Evolutionary conservation across 2,113 vertebrate species (phyloP).

Genomic region (Paramormyrops kingsleyae): DNA sequence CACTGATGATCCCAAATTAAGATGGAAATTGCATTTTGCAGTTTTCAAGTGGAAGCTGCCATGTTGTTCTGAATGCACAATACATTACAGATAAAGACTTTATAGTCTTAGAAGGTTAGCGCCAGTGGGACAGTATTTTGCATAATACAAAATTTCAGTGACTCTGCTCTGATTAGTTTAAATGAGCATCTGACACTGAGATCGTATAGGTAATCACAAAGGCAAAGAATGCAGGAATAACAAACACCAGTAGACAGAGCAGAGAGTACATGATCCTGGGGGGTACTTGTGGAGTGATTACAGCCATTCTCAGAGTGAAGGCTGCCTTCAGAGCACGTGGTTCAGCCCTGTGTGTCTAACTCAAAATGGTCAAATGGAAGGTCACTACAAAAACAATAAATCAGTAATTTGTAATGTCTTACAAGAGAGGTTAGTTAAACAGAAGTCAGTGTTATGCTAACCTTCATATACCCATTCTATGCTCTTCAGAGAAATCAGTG

Average conservation of each 20-base stretch:
- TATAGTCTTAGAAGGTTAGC: not conserved
- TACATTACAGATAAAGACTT: not conserved
- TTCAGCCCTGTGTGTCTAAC: not conserved
- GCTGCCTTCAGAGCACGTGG: not conserved
- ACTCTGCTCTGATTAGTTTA: not conserved
- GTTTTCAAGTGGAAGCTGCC: not conserved
- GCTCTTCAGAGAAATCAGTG: not conserved
- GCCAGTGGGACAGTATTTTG: not conserved
- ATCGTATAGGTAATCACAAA: not conserved
- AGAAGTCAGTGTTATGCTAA: not conserved
- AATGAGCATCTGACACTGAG: not conserved
- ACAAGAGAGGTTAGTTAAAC: not conserved
- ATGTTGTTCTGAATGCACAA: not conserved
- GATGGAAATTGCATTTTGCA: not conserved
- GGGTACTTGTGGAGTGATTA: not conserved
- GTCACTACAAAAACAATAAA: not conserved
- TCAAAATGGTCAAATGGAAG: not conserved
- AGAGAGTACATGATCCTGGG: not conserved
- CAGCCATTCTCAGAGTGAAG: not conserved
- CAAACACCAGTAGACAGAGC: not conserved
- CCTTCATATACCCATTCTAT: not conserved
- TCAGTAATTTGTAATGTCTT: not conserved
- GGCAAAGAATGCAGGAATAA: not conserved
- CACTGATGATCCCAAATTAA: not conserved
- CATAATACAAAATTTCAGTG: not conserved